Evolutionary conservation across 2,113 vertebrate species (phyloP), one percentile per base, ranked within the genome.

Genomic region (Centropus unirufus): DNA sequence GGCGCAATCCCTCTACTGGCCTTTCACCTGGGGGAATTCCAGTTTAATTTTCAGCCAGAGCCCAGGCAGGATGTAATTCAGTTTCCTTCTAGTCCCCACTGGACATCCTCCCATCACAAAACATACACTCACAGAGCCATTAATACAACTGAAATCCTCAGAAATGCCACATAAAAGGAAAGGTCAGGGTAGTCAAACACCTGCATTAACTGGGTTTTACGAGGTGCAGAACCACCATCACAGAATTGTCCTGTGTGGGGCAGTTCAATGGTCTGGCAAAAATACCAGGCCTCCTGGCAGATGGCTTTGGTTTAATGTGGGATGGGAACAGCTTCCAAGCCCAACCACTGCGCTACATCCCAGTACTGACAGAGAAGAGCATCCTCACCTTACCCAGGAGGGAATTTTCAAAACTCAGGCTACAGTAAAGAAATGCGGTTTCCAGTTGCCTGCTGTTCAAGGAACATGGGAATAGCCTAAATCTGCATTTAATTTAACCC

Each of bases 21-120:
- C 76, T 47, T 74, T 81, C 76, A 89, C 72, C 83, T 42, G 42
- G 64, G 76, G 76, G 87, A 74, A 87, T 44, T 79, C 34, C 51
- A 2, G 1, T 57, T 84, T 70, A 58, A 72, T 83, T 70, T 67
- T 61, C 91, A 61, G 79, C 78, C 75, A 40, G 64, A 78, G 83
- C 57, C 64, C 83, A 67, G 77, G 72, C 94, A 81, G 95, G 95
- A 87, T 90, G 77, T 61, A 68, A 81, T 57, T 95, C 20, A 2
- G 47, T 81, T 95, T 86, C 86, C 64, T 70, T 67, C 52, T 52
- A 39, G 34, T 14, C 83, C 90, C 72, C 76, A 12, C 30, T 55
- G 83, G 90, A 63, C n/a, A 11, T 27, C 26, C 13, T 36, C 27
- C 5, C 11, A 59, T 81, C 79, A 29, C 67, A 61, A 66, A 79